These are phyloP conservation scores for Glaucomys volans DNA, from an alignment of 2,113 vertebrate species.

Conservation along the genomic window DNA sequence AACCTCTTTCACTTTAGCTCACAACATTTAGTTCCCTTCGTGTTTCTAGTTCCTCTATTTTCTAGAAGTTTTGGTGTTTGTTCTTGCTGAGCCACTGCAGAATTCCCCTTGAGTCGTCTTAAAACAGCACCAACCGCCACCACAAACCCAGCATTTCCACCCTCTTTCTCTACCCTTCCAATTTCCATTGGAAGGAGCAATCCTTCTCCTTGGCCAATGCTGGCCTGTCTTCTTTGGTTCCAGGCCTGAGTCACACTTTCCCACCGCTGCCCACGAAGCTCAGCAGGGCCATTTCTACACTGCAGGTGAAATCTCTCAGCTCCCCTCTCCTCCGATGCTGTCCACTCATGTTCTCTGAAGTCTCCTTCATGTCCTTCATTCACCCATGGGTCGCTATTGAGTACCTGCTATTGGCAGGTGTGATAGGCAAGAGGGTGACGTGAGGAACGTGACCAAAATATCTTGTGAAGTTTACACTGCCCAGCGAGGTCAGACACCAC, in stretches of 20 bases:
- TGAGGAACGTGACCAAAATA: background rate
- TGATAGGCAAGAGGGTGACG: too few species aligned
- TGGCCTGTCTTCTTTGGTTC: background rate
- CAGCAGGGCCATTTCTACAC: background rate
- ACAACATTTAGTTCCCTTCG: background rate
- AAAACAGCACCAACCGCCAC: background rate
- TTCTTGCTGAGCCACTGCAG: background rate
- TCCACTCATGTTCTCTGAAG: background rate
- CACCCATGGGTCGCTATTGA: background rate
- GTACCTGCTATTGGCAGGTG: background rate
- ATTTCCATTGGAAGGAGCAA: background rate
- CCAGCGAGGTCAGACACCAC: background rate
- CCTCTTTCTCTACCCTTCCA: background rate
- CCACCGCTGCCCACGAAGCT: background rate
- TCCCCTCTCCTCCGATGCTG: background rate
- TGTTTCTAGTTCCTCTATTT: conserved; percentile 50
- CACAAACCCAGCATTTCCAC: background rate
- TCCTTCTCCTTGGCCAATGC: background rate
- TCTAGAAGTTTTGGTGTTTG: conserved; percentile 32
- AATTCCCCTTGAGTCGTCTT: conserved; percentile 3
- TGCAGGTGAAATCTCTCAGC: background rate
- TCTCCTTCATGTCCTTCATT: background rate
- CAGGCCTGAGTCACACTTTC: background rate
- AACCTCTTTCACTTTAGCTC: background rate
- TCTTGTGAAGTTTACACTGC: background rate